phyloP scores from a whole-genome alignment of 2,797 vertebrate genomes.

The Xyrichtys novacula region DNA sequence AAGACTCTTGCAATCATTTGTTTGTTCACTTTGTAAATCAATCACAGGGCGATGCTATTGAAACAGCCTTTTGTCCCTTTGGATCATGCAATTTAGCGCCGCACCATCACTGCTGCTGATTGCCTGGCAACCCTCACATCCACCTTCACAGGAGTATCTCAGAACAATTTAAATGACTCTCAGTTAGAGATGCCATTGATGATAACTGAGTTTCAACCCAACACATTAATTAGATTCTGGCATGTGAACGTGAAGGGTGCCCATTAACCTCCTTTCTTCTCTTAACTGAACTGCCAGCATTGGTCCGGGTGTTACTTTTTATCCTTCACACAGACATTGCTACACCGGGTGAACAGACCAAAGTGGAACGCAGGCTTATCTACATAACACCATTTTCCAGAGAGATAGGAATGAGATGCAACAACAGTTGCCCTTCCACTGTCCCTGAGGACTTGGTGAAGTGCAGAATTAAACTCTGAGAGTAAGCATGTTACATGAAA shows the following conservation, averaged over 20 bases:
- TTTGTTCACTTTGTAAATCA: slow-evolving; percentile 58
- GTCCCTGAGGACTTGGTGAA: slow-evolving; percentile 39
- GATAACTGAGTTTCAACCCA: slow-evolving; percentile 55
- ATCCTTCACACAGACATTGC: slow-evolving; percentile 27
- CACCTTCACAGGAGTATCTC: slow-evolving; percentile 42
- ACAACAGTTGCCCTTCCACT: slow-evolving; percentile 41
- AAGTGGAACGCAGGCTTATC: slow-evolving; percentile 55
- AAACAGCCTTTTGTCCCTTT: slow-evolving; percentile 60
- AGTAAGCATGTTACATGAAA: slow-evolving; percentile 46
- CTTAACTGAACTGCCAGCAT: slow-evolving; percentile 41
- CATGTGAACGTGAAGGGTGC: slow-evolving; percentile 30
- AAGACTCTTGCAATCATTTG: slow-evolving; percentile 49
- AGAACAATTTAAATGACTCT: slow-evolving; percentile 69
- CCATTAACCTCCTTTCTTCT: slow-evolving; percentile 46
- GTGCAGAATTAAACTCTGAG: slow-evolving; percentile 42
- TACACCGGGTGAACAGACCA: slow-evolving; percentile 43
- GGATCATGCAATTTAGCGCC: slow-evolving; percentile 54
- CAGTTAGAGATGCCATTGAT: slow-evolving; percentile 58
- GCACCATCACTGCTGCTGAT: slow-evolving; percentile 43
- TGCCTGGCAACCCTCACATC: slow-evolving; percentile 62
- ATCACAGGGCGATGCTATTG: slow-evolving; percentile 50
- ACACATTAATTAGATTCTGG: slow-evolving; percentile 47
- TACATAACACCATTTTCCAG: slow-evolving; percentile 54
- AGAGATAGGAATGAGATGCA: slow-evolving; percentile 42
- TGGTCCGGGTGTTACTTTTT: slow-evolving; percentile 49